phyloP scores from a whole-genome alignment of 2,113 vertebrate genomes.

The Spermophilus dauricus region DNA sequence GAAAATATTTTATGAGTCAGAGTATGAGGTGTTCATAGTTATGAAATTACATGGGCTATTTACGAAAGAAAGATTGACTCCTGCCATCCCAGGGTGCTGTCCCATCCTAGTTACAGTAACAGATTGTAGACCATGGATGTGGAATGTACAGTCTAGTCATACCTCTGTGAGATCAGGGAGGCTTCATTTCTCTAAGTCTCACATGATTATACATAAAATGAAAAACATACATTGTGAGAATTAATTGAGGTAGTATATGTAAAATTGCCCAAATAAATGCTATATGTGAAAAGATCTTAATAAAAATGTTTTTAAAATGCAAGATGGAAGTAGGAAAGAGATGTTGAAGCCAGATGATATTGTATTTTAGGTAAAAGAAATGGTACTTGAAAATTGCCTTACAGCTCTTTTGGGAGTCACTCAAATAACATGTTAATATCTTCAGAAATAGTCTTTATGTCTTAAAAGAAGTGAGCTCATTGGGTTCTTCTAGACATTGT shows the following conservation, averaged over 20 bases:
- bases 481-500: neutral
- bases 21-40: neutral
- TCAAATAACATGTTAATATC: neutral
- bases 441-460: neutral
- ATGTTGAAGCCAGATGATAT: neutral
- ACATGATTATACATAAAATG: neutral
- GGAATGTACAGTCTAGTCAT: neutral
- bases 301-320: neutral
- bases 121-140: neutral
- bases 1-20: neutral
- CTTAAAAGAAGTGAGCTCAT: neutral
- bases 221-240: neutral
- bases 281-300: neutral
- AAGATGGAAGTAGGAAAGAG: neutral
- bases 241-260: conserved; percentile 11
- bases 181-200: neutral
- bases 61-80: neutral
- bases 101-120: neutral
- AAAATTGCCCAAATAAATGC: neutral
- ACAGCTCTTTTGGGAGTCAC: neutral
- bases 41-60: neutral
- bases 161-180: neutral
- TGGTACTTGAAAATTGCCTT: conserved; percentile 5
- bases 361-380: neutral
- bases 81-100: too few species aligned